phyloP scores from a whole-genome alignment of 2,888 invertebrate species.

The Tuta absoluta region DNA sequence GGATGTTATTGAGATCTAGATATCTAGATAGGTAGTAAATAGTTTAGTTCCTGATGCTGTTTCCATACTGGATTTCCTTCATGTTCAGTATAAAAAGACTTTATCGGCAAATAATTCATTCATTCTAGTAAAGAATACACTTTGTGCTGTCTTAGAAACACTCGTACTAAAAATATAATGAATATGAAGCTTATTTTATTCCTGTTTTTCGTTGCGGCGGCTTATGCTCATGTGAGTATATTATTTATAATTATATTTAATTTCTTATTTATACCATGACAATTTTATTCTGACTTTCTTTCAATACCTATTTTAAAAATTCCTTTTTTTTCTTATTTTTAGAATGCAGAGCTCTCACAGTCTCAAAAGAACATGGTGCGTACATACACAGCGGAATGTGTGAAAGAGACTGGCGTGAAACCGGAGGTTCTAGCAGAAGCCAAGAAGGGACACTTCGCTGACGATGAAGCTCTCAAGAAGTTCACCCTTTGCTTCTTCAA shows the following conservation, averaged over 20 bases:
- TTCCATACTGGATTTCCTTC: conserved; percentile 50
- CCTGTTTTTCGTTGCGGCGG: conserved; percentile 46
- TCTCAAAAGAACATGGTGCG: conserved; percentile 58
- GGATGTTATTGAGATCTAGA: conserved; percentile 36
- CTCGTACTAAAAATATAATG: conserved; percentile 43
- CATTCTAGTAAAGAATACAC: conserved; percentile 24
- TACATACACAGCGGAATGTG: conserved; percentile 53
- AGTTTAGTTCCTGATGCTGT: conserved; percentile 29
- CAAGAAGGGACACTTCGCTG: conserved; percentile 63
- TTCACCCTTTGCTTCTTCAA: conserved; percentile 74
- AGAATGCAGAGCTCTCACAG: conserved; percentile 57
- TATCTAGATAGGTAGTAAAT: conserved; percentile 24
- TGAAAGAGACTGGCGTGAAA: conserved; percentile 61
- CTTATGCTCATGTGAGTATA: conserved; percentile 48
- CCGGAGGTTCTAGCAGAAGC: conserved; percentile 59
- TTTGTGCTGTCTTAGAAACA: conserved; percentile 21
- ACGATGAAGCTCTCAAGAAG: conserved; percentile 69
- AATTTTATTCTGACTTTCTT: no score
- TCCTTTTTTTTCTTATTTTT: conserved; percentile 36
- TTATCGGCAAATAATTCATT: conserved; percentile 24
- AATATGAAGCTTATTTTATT: conserved; percentile 44
- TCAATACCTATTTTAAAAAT: no score
- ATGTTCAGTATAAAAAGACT: conserved; percentile 47
- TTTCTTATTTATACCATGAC: no score
- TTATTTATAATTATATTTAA: no score